phyloP scores from a whole-genome alignment of 1,140 invertebrate genomes.

The Delia radicum region DNA sequence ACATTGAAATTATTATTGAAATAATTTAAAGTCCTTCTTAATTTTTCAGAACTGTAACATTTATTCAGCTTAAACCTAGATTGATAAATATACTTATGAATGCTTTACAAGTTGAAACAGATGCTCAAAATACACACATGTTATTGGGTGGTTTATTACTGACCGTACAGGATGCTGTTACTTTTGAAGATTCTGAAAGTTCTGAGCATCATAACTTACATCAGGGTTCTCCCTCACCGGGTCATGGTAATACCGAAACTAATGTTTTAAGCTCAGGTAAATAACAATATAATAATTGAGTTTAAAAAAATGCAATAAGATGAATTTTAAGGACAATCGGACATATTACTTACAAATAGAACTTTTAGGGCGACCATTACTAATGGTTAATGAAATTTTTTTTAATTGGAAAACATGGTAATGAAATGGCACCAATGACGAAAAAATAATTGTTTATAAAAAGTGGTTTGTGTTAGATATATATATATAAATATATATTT shows the following conservation, averaged over 20 bases:
- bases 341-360: slow-evolving; percentile 6
- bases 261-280: slow-evolving; percentile 74
- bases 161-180: slow-evolving; percentile 79
- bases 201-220: slow-evolving; percentile 58
- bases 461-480: too few species aligned
- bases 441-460: too few species aligned
- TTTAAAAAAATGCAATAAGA: too few species aligned
- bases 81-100: slow-evolving; percentile 85
- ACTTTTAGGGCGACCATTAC: too few species aligned
- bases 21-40: neutral
- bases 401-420: too few species aligned
- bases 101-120: slow-evolving; percentile 81
- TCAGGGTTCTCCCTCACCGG: slow-evolving; percentile 58
- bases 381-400: too few species aligned
- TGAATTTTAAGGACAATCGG: too few species aligned
- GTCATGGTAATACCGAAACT: slow-evolving; percentile 60
- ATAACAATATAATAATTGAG: too few species aligned
- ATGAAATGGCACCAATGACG: too few species aligned
- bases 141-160: slow-evolving; percentile 77
- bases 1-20: neutral
- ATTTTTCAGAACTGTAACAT: slow-evolving; percentile 62
- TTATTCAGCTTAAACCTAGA: slow-evolving; percentile 77
- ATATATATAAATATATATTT: too few species aligned
- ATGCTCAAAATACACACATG: slow-evolving; percentile 88
- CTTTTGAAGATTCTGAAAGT: slow-evolving; percentile 70